Base-by-base conservation (phyloP, 2,888 invertebrate genomes). In the Dascillus cervinus region DNA sequence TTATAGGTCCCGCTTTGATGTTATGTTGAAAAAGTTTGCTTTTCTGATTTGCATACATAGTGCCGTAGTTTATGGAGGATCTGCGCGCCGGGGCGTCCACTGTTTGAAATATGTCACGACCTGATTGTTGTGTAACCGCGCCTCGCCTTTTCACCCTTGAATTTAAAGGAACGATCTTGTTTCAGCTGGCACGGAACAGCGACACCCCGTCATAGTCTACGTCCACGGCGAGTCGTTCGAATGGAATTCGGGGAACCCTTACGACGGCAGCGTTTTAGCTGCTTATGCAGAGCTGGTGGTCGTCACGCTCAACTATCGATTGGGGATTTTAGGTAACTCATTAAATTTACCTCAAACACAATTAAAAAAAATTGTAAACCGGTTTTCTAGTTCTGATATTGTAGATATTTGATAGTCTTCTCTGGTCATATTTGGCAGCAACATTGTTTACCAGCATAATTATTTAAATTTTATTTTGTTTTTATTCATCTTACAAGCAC, bases 241-340 rank as follows among this genome's bases (percentile, higher is more conserved):
- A 56, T 94, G 91, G 84, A 94, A 92, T 62, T 88, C 92, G 27
- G 96, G 96, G 43, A 95, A 95, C 66, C 87, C 92, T 3, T 96
- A 95, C 69, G 96, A 97, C 62, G 96, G 94, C 32, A 87, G 91
- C 43, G 88, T 95, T 25, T 71, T 97, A 40, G 87, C 96, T 25
- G 87, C 91, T 59, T 92, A 90, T 60, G 90, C 83, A 11, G 83
- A 85, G 38, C 71, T 94, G 52, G 88, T 97, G 35, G 94, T 95
- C 44, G 90, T 97, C 52, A 96, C 96, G 22, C 79, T 97, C 57
- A 97, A 97, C 74, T 97, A 94, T 65, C 79, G 96, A 43, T 77
- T 96, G 46, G 96, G 96, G 29, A 83, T 90, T 49, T 71, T 92
- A 56, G 83, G 82, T 82, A 60, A 72, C 72, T 35, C 25, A 15